Evolutionary conservation across 2,888 invertebrate genomes (phyloP).

Genomic region (Athripsodes cinereus): DNA sequence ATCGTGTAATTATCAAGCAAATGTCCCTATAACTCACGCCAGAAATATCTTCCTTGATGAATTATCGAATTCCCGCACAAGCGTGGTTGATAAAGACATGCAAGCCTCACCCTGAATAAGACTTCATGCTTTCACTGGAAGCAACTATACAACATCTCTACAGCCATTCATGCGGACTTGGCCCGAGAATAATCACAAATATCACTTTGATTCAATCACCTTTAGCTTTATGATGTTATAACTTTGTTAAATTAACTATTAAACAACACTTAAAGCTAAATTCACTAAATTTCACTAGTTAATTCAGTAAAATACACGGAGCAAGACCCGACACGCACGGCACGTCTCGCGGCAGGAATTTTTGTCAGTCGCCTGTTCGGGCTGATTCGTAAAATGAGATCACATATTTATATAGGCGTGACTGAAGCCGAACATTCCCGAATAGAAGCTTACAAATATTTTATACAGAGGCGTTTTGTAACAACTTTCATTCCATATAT

Average conservation of each 20-base stretch:
- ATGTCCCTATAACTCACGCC: conserved; percentile 3
- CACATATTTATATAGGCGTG: conserved; percentile 24
- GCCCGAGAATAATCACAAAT: conserved; percentile 16
- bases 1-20: background rate
- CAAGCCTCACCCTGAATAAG: conserved; percentile 22
- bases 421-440: conserved; percentile 22
- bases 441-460: background rate
- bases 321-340: conserved; percentile 41
- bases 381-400: conserved; percentile 23
- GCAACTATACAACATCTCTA: conserved; percentile 17
- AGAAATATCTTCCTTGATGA: conserved; percentile 16
- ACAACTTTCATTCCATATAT: no score
- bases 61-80: conserved; percentile 20
- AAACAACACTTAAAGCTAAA: conserved; percentile 15
- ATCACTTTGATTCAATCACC: conserved; percentile 14
- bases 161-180: conserved; percentile 19
- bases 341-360: conserved; percentile 18
- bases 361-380: conserved; percentile 22
- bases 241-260: conserved; percentile 8
- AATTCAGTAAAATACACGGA: conserved; percentile 27
- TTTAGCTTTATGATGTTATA: conserved; percentile 7
- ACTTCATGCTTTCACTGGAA: conserved; percentile 25
- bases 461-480: background rate
- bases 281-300: conserved; percentile 20
- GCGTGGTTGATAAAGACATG: conserved; percentile 14